These are phyloP conservation scores for Sabatieria punctata DNA, from an alignment of 2,888 invertebrate species.

Conservation along the genomic window DNA sequence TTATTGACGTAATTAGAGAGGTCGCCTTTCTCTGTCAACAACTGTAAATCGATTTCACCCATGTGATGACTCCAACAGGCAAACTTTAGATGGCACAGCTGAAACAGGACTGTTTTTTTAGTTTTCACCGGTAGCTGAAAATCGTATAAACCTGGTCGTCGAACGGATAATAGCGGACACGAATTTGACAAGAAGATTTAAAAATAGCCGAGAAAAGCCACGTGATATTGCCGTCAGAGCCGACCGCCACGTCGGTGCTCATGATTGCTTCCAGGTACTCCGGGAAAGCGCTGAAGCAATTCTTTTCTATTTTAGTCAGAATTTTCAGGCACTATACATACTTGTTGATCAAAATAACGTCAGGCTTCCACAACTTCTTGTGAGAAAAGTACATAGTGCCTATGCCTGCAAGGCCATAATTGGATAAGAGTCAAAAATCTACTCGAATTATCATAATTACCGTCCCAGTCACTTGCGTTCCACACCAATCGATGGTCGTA, in stretches of 20 bases:
- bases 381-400: slow-evolving; percentile 28
- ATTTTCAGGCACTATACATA: no score
- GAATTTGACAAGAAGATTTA: slow-evolving; percentile 40
- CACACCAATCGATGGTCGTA: slow-evolving; percentile 18
- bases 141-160: slow-evolving; percentile 33
- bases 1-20: slow-evolving; percentile 75
- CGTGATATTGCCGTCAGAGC: slow-evolving; percentile 41
- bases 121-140: no score
- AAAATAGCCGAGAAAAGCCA: slow-evolving; percentile 43
- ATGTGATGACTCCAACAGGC: slow-evolving; percentile 43
- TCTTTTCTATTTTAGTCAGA: no score
- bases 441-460: neutral
- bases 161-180: slow-evolving; percentile 43
- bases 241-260: slow-evolving; percentile 42
- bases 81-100: slow-evolving; percentile 41
- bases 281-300: slow-evolving; percentile 33
- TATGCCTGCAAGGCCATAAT: slow-evolving; percentile 14
- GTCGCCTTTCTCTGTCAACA: slow-evolving; percentile 63
- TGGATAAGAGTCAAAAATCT: neutral
- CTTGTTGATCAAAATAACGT: slow-evolving; percentile 28
- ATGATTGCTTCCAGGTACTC: slow-evolving; percentile 35
- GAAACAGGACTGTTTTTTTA: slow-evolving; percentile 18
- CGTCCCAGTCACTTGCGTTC: slow-evolving; percentile 3
- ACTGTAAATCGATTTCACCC: slow-evolving; percentile 44
- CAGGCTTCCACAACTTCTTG: slow-evolving; percentile 26